Conservation (phyloP, 1,140 invertebrate genomes). For the Trichogramma pretiosum region DNA sequence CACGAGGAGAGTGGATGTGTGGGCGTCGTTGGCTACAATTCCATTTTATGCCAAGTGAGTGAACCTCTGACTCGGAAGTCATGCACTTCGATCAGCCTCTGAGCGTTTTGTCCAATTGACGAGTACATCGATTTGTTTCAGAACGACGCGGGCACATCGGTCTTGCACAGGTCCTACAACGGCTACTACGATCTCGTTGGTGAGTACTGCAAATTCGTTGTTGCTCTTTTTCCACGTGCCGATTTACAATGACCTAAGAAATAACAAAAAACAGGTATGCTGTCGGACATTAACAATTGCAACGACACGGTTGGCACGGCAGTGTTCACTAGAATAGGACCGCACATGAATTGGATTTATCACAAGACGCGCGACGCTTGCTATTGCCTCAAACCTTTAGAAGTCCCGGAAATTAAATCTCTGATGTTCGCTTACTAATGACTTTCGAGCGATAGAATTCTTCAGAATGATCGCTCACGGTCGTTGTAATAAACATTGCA, state of each 20-base stretch:
- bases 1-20: slow-evolving; percentile 46
- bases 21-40: slow-evolving; percentile 41
- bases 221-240: no score
- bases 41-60: slow-evolving; percentile 44
- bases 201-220: no score
- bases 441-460: no score
- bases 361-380: slow-evolving; percentile 49
- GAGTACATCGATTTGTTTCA: slow-evolving; percentile 31
- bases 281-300: slow-evolving; percentile 44
- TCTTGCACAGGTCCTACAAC: slow-evolving; percentile 40
- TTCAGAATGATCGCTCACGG: no score
- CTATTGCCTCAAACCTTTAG: slow-evolving; percentile 43
- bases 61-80: no score
- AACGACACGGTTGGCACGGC: slow-evolving; percentile 38
- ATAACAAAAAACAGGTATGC: slow-evolving; percentile 43
- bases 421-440: slow-evolving; percentile 6
- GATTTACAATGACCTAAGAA: no score
- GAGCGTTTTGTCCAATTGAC: no score
- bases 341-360: slow-evolving; percentile 54
- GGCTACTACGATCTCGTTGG: slow-evolving; percentile 45
- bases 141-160: slow-evolving; percentile 43
- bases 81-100: no score
- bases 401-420: slow-evolving; percentile 14
- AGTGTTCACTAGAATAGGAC: slow-evolving; percentile 53
- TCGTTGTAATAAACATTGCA: no score